phyloP scores from a whole-genome alignment of 2,113 vertebrate genomes.

The Epinephelus moara region DNA sequence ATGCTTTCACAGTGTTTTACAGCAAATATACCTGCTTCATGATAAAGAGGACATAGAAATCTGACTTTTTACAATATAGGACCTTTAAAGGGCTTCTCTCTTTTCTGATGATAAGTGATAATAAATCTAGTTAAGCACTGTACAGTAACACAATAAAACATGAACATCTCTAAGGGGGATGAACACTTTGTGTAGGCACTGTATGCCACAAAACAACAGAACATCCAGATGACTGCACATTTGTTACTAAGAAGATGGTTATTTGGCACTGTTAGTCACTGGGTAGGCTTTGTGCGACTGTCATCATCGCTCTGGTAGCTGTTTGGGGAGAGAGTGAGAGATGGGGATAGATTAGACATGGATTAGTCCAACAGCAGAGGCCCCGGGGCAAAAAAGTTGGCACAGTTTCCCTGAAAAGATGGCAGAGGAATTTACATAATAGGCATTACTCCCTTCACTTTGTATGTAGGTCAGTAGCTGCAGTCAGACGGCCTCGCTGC shows the following conservation, averaged over 20 bases:
- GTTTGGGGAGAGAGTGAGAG: conserved; percentile 27
- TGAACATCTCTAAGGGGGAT: not conserved
- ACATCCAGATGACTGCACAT: conserved; percentile 1
- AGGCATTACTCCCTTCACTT: conserved; percentile 72
- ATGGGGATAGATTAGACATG: conserved; percentile 55
- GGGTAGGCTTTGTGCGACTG: conserved; percentile 21
- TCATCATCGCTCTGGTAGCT: conserved; percentile 31
- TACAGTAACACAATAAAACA: not conserved
- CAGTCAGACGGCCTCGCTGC: conserved; percentile 62
- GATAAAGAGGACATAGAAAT: too few relatives aligned
- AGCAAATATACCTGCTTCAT: too few relatives aligned
- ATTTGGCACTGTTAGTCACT: conserved; percentile 34
- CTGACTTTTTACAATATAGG: too few relatives aligned
- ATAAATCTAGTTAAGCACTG: not conserved
- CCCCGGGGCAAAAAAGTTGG: conserved; percentile 64
- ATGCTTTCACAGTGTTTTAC: too few relatives aligned
- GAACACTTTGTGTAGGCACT: not conserved
- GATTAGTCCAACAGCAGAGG: conserved; percentile 55
- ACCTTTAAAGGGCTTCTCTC: not conserved
- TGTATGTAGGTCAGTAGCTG: conserved; percentile 82
- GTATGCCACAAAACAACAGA: not conserved
- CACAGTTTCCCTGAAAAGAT: conserved; percentile 77
- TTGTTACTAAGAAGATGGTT: conserved; percentile 11
- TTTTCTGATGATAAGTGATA: not conserved
- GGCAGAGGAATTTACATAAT: conserved; percentile 82